A percentile compares a stretch with the other conserved stretches of the same genome.
Evolutionary conservation across 1,140 invertebrate species (phyloP).

Genomic region (Belonocnema kinseyi): DNA sequence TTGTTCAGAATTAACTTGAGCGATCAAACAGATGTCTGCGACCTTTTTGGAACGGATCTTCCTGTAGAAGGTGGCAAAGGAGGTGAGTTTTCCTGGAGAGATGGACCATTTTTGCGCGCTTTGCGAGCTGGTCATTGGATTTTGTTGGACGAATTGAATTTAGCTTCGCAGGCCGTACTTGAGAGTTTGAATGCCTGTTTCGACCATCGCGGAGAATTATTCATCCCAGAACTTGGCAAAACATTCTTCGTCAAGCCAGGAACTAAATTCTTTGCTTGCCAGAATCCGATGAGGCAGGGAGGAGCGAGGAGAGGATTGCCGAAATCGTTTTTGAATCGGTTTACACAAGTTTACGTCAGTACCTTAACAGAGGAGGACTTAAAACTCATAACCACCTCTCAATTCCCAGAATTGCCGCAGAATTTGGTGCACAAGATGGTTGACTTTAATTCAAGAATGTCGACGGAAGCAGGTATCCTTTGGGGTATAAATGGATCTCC

Average conservation of each 20-base stretch:
- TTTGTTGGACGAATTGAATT: constrained; percentile 98
- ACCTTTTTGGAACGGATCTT: constrained; percentile 98
- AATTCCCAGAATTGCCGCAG: constrained; percentile 76
- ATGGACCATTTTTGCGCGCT: constrained; percentile 96
- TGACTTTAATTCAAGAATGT: constrained; percentile 85
- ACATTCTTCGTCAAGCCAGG: constrained; percentile 86
- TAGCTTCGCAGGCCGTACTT: constrained; percentile 98
- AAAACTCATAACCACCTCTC: constrained; percentile 77
- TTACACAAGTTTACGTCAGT: constrained; percentile 96
- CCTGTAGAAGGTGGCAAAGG: constrained; percentile 91
- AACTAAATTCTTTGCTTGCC: constrained; percentile 97
- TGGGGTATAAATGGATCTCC: constrained; percentile 89
- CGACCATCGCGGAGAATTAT: constrained; percentile 97
- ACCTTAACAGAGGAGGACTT: constrained; percentile 87
- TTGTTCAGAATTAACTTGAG: constrained; percentile 97
- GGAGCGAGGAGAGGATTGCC: constrained; percentile 96
- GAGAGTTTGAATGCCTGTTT: constrained; percentile 99
- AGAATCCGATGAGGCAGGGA: constrained; percentile 98
- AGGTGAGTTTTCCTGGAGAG: constrained; percentile 95
- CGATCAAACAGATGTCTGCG: constrained; percentile 98
- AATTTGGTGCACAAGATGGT: constrained; percentile 85
- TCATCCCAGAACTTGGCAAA: constrained; percentile 93
- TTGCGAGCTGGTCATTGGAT: constrained; percentile 97
- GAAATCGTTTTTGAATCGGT: constrained; percentile 97
- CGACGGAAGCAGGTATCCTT: constrained; percentile 78